Evolutionary conservation across 1,140 invertebrate genomes (phyloP), one percentile per base, ranked within the genome.

Genomic region (Drosophila quadrilineata): DNA sequence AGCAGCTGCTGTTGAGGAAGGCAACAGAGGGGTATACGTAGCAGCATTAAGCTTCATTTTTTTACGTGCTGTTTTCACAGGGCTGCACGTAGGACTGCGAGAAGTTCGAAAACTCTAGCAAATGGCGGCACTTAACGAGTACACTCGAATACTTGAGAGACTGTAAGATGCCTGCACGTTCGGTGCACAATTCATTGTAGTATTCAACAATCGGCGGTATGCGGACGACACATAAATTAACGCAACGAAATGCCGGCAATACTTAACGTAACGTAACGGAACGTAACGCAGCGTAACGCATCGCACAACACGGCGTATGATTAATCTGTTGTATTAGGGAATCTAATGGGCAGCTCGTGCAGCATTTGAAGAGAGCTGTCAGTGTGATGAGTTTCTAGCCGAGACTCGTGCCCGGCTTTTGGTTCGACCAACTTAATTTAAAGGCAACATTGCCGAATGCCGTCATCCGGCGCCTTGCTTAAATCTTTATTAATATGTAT

Each of bases 401-500:
- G 26, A 29, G 21, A n/a, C n/a, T n/a, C n/a, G n/a, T n/a, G n/a
- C n/a, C n/a, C n/a, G n/a, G n/a, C n/a, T n/a, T n/a, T n/a, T n/a
- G n/a, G n/a, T 14, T 43, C 26, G 65, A 41, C 59, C 62, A 70
- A 72, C 76, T 84, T 82, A 72, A 82, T 84, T 84, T 84, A 33
- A 59, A 63, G 65, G 59, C 36, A 35, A 29, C 9, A 14, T 60
- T n/a, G n/a, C n/a, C n/a, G n/a, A n/a, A n/a, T n/a, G n/a, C n/a
- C n/a, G n/a, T n/a, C n/a, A n/a, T n/a, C n/a, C n/a, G n/a, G 19
- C 54, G 64, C 38, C 58, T 56, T 46, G 64, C 70, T 71, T 74
- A 85, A 84, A 84, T 77, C 77, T 84, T 85, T 84, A 84, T 84
- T 77, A 84, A 84, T 84, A 84, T 85, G 77, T 65, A 77, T 57